Evolutionary conservation across 2,888 invertebrate genomes (phyloP).

Genomic region (Epicampocera succincta): DNA sequence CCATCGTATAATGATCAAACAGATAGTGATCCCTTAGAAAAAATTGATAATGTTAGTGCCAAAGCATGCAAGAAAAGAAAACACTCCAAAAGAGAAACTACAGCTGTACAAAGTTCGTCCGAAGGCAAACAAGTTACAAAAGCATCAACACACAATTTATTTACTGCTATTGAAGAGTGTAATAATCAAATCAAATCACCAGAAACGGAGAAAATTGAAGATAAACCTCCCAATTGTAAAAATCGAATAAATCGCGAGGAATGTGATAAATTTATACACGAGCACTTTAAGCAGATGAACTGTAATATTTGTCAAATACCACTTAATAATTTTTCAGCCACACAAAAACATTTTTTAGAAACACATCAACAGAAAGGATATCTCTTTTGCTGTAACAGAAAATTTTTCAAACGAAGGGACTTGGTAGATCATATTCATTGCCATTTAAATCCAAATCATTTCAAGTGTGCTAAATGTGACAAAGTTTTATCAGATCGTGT

Average conservation of each 20-base stretch:
- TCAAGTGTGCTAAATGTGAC: slow-evolving; percentile 77
- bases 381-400: slow-evolving; percentile 79
- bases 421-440: slow-evolving; percentile 80
- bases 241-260: slow-evolving; percentile 18
- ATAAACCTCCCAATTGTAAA: background rate
- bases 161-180: background rate
- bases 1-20: background rate
- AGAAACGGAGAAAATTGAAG: background rate
- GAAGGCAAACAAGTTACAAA: background rate
- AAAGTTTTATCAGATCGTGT: slow-evolving; percentile 76
- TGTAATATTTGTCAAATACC: slow-evolving; percentile 46
- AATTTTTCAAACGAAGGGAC: slow-evolving; percentile 78
- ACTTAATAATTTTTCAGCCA: slow-evolving; percentile 42
- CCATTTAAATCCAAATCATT: slow-evolving; percentile 80
- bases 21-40: slow-evolving; percentile 34
- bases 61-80: background rate
- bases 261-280: slow-evolving; percentile 47
- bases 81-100: background rate
- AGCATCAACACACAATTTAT: background rate
- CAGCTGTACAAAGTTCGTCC: background rate
- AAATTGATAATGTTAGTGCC: background rate
- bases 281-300: slow-evolving; percentile 45
- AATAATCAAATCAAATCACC: background rate
- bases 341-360: slow-evolving; percentile 61
- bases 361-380: slow-evolving; percentile 75